Evolutionary conservation across 2,797 vertebrate genomes (phyloP), one percentile per base, ranked within the genome.

Genomic region (Clarias fuscus): DNA sequence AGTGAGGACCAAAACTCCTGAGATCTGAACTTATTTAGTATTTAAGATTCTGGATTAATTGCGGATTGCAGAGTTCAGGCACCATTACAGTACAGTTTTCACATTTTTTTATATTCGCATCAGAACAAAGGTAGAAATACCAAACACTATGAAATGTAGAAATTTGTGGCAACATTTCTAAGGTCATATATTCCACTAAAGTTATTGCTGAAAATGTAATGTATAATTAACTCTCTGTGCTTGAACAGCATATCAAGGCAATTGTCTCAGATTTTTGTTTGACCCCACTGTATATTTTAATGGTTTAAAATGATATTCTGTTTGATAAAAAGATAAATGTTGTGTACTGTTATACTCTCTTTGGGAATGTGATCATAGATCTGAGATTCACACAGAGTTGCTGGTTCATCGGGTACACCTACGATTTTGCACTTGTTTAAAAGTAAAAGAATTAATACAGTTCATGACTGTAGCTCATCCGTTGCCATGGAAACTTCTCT

Each of bases 331-430:
- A 48, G 73, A 13, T 56, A 20, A 76, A 58, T 58, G 18, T 18
- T 40, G 53, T 27, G 4, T n/a, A 53, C 18, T 53, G 11, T 76
- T 8, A 33, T 2, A 59, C 33, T 59, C 33, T 33, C 8, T 4
- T 56, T n/a, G 24, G 7, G 43, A 27, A 20, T 56, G 15, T 10
- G 7, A 30, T 53, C 5, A 27, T 56, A 27, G 76, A 62, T 79
- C 13, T 68, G 37, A 10, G 3, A 62, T 67, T 43, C 20, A 81
- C 64, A 30, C 4, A 0, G 20, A 58, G 62, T 67, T 72, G 82
- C 82, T n/a, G 24, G 67, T 71, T 71, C 24, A 71, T 58, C 27
- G 70, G 65, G 24, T 70, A 22, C 80, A 82, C 40, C 11, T 70
- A 24, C n/a, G 18, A 56, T 24, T 20, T 53, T 40, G 20, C 56